A percentile compares a stretch with the other conserved stretches of the same genome.
These are phyloP conservation scores for Athene cunicularia DNA, from an alignment of 2,113 vertebrate species.

Conservation along the genomic window DNA sequence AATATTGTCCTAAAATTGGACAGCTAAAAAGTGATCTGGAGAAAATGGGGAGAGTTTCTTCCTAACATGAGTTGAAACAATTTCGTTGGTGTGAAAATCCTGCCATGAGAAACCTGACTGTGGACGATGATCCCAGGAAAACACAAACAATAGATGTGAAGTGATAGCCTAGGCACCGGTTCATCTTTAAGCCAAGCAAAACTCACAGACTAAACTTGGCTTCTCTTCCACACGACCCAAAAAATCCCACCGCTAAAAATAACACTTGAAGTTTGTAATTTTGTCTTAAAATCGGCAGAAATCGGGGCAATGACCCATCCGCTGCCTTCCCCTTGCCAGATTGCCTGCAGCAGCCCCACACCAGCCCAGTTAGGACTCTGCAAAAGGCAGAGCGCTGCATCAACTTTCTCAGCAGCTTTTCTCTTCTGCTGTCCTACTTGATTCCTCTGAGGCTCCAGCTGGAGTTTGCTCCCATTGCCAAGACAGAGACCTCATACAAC, in stretches of 20 bases:
- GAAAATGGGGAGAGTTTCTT: neutral
- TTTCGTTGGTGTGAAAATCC: slow-evolving; percentile 30
- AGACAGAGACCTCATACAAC: slow-evolving; percentile 9
- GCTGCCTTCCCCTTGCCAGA: neutral
- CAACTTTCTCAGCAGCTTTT: neutral
- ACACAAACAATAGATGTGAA: slow-evolving; percentile 41
- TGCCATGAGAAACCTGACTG: slow-evolving; percentile 1
- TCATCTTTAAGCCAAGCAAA: slow-evolving; percentile 56
- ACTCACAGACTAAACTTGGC: slow-evolving; percentile 19
- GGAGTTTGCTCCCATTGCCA: slow-evolving; percentile 4
- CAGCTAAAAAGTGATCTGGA: neutral
- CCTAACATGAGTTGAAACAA: slow-evolving; percentile 18
- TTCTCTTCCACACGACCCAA: slow-evolving; percentile 30
- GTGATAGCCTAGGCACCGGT: neutral
- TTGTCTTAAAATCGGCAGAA: slow-evolving; percentile 7
- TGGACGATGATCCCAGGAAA: slow-evolving; percentile 30
- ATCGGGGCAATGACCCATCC: slow-evolving; percentile 4
- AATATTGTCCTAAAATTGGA: neutral
- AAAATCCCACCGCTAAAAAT: slow-evolving; percentile 50
- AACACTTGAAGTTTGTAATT: neutral
- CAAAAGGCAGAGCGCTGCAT: neutral
- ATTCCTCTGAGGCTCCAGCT: neutral
- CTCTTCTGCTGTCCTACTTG: neutral
- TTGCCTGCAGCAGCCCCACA: neutral
- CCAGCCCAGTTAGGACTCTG: neutral